These are phyloP conservation scores for Oligia strigilis DNA, from an alignment of 2,888 invertebrate species.

Conservation along the genomic window DNA sequence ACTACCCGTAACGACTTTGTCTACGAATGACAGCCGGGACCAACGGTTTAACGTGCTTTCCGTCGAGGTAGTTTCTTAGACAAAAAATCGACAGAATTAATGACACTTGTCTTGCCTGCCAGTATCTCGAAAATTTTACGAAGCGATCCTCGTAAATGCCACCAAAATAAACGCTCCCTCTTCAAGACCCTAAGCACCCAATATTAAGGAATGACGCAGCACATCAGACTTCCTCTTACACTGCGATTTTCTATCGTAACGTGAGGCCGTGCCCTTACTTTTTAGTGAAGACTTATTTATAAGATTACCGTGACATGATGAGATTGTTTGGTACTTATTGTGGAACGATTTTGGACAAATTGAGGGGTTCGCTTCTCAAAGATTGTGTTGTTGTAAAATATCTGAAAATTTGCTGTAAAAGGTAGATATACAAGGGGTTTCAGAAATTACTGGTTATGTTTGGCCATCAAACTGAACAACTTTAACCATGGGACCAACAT, in stretches of 20 bases:
- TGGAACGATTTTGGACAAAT: slow-evolving; percentile 17
- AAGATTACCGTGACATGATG: slow-evolving; percentile 51
- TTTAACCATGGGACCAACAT: background rate
- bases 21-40: background rate
- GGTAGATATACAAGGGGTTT: background rate
- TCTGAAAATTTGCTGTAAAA: background rate
- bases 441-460: background rate
- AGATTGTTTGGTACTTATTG: slow-evolving; percentile 33
- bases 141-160: slow-evolving; percentile 27
- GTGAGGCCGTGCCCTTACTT: slow-evolving; percentile 38
- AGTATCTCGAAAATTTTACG: slow-evolving; percentile 8
- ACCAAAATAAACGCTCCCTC: slow-evolving; percentile 54
- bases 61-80: background rate
- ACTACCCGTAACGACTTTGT: background rate
- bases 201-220: slow-evolving; percentile 68
- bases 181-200: slow-evolving; percentile 61
- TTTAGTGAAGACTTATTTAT: slow-evolving; percentile 60
- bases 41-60: too few relatives aligned
- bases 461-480: background rate
- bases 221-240: slow-evolving; percentile 52
- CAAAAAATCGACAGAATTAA: background rate
- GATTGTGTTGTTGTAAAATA: background rate
- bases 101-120: background rate
- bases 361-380: background rate
- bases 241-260: slow-evolving; percentile 58